Evolutionary conservation across 2,888 invertebrate genomes (phyloP), one percentile per base, ranked within the genome.

Genomic region (Tiliacea aurago): DNA sequence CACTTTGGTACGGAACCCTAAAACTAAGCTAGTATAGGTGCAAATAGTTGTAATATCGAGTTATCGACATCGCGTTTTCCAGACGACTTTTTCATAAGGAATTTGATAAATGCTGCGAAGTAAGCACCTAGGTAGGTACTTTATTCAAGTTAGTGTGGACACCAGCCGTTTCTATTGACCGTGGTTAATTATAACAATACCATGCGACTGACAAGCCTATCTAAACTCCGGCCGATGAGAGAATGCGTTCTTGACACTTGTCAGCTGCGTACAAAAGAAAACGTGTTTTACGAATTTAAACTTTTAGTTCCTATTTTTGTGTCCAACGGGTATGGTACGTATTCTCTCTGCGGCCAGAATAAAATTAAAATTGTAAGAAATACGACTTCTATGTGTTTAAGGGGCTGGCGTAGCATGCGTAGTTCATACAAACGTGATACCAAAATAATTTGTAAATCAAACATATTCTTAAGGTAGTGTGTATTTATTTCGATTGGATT

Each of bases 91-190:
- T 59, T 66, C 65, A 11, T 66, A 71, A 41, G 28, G 69, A 70
- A 83, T 69, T 73, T 71, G 23, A 63, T 73, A 63, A 75, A 55
- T 74, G 51, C 53, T 51, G 58, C 62, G 23, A 68, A 78, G 28
- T 13, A 13, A 47, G n/a, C n/a, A n/a, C n/a, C n/a, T n/a, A n/a
- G n/a, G 62, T 20, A 9, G 41, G 41, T 41, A 10, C 9, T 43
- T 33, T 13, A 20, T 56, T 65, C 23, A n/a, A 55, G 56, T 79
- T 63, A 11, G 45, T 61, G 43, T 23, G 61, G 28, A 53, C 55
- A 45, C 23, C 4, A 18, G 20, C 5, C 55, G 13, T 47, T 55
- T 56, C 33, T 41, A 61, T 55, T 67, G 51, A 49, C 56, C 37
- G 56, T 64, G 13, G 51, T 59, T 77, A 78, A 61, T 78, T 49